These are phyloP conservation scores for Smutsia gigantea DNA, from an alignment of 2,797 vertebrate species.

Conservation along the genomic window DNA sequence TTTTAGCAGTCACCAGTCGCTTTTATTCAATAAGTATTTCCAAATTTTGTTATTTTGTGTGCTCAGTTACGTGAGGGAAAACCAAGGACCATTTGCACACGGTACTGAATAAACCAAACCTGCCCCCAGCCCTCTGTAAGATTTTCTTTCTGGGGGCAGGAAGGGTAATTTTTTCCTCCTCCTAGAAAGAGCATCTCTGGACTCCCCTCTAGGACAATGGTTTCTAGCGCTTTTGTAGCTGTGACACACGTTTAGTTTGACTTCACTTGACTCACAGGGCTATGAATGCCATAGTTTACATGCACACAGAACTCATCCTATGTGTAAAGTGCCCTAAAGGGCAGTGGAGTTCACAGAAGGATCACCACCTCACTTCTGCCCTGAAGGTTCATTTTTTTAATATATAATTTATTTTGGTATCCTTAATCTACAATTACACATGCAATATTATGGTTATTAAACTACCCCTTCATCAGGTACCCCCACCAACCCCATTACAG, in stretches of 20 bases:
- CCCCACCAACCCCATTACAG: no score
- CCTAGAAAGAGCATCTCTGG: not conserved
- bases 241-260: not conserved
- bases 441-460: no score
- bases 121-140: not conserved
- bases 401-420: no score
- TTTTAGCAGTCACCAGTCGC: not conserved
- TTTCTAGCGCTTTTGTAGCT: not conserved
- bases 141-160: not conserved
- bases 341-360: not conserved
- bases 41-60: not conserved
- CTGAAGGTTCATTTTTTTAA: slow-evolving; percentile 43
- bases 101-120: not conserved
- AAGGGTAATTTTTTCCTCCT: not conserved
- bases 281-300: not conserved
- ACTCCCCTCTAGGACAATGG: not conserved
- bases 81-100: not conserved
- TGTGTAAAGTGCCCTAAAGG: not conserved
- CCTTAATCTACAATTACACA: no score
- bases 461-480: no score
- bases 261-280: not conserved
- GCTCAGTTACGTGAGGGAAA: not conserved
- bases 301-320: not conserved
- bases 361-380: not conserved
- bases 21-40: not conserved